Base-by-base conservation (phyloP, 2,797 vertebrate species). In the Ciconia nigra region DNA sequence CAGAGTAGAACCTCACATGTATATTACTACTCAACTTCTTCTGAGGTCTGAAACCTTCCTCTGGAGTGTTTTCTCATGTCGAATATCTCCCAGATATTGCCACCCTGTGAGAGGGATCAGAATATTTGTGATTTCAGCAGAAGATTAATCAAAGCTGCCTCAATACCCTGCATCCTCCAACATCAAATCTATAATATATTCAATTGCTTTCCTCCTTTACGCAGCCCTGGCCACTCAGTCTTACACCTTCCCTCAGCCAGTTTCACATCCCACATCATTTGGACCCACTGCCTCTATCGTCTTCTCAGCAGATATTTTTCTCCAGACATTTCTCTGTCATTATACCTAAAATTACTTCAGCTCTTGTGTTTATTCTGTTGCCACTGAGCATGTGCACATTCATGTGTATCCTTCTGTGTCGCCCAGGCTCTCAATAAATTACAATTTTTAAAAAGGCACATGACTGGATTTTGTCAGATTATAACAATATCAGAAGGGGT, bases 361-460 rank as follows among this genome's bases (percentile, higher is more conserved):
- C 8, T 72, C n/a, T 65, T 82, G 33, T 63, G 11, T 66, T 90
- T 39, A 39, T 72, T 77, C 31, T 88, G 33, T n/a, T 83, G 42
- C 42, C 51, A 82, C 22, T 44, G 58, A 73, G 24, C 5, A 28
- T 1, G 5, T 41, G 24, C 13, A 80, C 0, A 0, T 18, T 44
- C 15, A 10, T 8, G 10, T 46, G 31, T 13, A 37, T 24, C 52
- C 11, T 91, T 84, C 39, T 42, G 22, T 24, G 58, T 28, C 25
- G 8, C 18, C 6, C 13, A 28, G 5, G 5, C 24, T 78, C 33
- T 63, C 52, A 24, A 26, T 25, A 47, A 10, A 18, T 33, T 31
- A 26, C 13, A 49, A 26, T 39, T 74, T 8, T 2, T 29, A 54
- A 44, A 21, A 69, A 51, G 51, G 35, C 20, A 74, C 0, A 12